Conservation (phyloP, 2,797 vertebrate genomes). For the Cyclopterus lumpus region DNA sequence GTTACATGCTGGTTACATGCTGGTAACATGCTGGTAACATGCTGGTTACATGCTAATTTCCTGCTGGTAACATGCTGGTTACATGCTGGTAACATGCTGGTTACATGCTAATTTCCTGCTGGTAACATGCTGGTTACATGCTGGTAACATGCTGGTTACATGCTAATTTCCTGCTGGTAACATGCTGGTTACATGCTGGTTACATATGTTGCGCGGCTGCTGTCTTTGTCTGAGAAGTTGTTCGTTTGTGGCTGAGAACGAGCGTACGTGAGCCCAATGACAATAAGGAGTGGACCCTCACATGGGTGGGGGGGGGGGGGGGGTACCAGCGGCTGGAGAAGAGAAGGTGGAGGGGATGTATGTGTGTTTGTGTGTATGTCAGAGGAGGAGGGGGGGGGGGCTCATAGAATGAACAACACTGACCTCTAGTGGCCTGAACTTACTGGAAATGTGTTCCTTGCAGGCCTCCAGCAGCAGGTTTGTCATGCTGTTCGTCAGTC, state of each 20-base stretch:
- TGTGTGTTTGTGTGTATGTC: neutral
- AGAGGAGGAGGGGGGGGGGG: neutral
- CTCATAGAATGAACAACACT: constrained; percentile 76
- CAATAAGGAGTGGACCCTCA: constrained; percentile 81
- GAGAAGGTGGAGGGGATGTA: constrained; percentile 25
- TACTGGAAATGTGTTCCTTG: neutral
- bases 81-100: constrained; percentile 83
- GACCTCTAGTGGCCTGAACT: constrained; percentile 77
- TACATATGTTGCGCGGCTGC: constrained; percentile 84
- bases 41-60: constrained; percentile 83
- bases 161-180: constrained; percentile 82
- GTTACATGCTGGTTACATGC: constrained; percentile 83
- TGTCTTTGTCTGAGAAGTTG: constrained; percentile 88
- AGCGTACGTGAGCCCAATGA: constrained; percentile 86
- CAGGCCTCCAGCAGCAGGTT: neutral
- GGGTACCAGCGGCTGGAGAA: constrained; percentile 45
- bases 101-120: no score
- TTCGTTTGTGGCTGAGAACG: constrained; percentile 81
- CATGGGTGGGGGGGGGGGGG: constrained; percentile 50
- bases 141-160: constrained; percentile 84
- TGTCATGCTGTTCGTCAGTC: neutral
- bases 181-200: constrained; percentile 80
- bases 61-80: constrained; percentile 82
- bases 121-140: constrained; percentile 84
- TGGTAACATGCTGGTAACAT: no score